These are phyloP conservation scores for Eurois occulta DNA, from an alignment of 2,888 invertebrate species.

Conservation along the genomic window DNA sequence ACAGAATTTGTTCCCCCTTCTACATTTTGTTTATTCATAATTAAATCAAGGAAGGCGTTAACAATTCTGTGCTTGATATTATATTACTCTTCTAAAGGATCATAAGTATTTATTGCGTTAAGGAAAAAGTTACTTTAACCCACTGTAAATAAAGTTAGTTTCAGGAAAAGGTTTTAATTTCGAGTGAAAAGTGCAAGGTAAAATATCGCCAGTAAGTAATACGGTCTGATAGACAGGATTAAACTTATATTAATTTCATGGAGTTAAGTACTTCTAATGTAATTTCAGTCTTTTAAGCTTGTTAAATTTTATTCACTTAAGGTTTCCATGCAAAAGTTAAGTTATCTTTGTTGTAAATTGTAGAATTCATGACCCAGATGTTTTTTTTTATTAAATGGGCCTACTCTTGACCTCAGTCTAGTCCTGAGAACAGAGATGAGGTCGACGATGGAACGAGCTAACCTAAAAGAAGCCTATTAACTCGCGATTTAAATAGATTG, in stretches of 20 bases:
- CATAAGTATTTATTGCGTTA: not conserved
- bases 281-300: not conserved
- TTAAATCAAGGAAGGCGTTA: conserved; percentile 63
- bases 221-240: conserved; percentile 29
- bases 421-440: too few species aligned
- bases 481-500: too few species aligned
- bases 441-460: too few species aligned
- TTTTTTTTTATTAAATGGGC: too few species aligned
- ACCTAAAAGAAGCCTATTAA: too few species aligned
- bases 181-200: conserved; percentile 34
- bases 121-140: not conserved
- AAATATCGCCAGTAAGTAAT: conserved; percentile 17
- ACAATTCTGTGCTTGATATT: conserved; percentile 59
- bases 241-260: conserved; percentile 11
- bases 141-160: not conserved
- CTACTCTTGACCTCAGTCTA: too few species aligned
- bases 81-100: conserved; percentile 39
- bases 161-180: not conserved
- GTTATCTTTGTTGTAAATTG: not conserved
- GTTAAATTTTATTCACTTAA: not conserved
- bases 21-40: conserved; percentile 61
- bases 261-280: not conserved
- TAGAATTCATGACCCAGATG: not conserved
- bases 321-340: not conserved
- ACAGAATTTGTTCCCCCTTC: conserved; percentile 28